Evolutionary conservation across 2,888 invertebrate genomes (phyloP).

Genomic region (Fragum whitleyi): DNA sequence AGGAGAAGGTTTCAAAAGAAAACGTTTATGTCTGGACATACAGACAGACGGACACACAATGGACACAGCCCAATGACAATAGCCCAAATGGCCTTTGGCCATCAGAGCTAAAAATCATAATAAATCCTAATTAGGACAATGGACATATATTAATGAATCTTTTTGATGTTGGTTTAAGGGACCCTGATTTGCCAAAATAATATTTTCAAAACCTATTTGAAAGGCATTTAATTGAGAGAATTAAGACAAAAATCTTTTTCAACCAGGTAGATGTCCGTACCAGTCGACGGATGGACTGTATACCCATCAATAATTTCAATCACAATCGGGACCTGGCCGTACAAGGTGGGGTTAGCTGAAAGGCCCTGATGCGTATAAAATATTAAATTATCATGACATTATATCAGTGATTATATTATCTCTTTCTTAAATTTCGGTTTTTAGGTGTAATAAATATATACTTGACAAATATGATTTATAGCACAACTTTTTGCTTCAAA

Average conservation of each 20-base stretch:
- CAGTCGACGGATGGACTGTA: background rate
- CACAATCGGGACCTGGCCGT: conserved; percentile 11
- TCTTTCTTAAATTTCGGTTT: background rate
- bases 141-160: too few relatives aligned
- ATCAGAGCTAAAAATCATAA: too few relatives aligned
- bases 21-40: too few relatives aligned
- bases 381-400: conserved; percentile 1
- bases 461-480: background rate
- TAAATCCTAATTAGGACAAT: too few relatives aligned
- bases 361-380: conserved; percentile 9
- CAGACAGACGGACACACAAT: too few relatives aligned
- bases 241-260: background rate
- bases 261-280: background rate
- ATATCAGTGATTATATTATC: conserved; percentile 3
- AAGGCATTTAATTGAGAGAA: background rate
- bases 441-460: background rate
- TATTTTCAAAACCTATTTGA: background rate
- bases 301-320: conserved; percentile 15
- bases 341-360: background rate
- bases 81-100: too few relatives aligned
- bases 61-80: too few relatives aligned
- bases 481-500: background rate
- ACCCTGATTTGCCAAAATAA: background rate
- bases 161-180: too few relatives aligned
- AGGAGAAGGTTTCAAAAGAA: too few relatives aligned